Conservation (phyloP, 2,888 invertebrate species). For the Nycteola revayana region DNA sequence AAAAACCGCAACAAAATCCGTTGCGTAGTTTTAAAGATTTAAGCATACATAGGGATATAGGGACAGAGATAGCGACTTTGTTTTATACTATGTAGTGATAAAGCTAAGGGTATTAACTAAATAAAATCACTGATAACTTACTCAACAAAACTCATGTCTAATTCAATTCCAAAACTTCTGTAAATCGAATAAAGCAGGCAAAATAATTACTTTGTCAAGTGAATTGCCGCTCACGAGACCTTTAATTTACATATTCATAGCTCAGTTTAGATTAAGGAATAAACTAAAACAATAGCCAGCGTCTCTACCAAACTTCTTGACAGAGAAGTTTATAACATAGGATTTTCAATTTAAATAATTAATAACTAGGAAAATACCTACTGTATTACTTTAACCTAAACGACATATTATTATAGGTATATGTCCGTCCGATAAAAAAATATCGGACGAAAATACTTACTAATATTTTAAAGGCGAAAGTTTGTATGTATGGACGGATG, state of each 20-base stretch:
- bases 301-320: too few species aligned
- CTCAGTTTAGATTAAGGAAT: conserved; percentile 32
- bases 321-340: conserved; percentile 18
- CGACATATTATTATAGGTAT: too few species aligned
- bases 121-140: conserved; percentile 14
- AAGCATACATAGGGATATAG: too few species aligned
- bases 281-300: conserved; percentile 33
- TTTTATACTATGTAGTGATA: too few species aligned
- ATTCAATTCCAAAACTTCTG: conserved; percentile 24
- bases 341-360: conserved; percentile 21
- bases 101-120: conserved; percentile 11
- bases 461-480: too few species aligned
- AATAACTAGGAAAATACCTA: neutral
- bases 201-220: conserved; percentile 25
- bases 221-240: conserved; percentile 30
- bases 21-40: too few species aligned
- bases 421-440: too few species aligned
- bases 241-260: conserved; percentile 47
- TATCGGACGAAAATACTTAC: too few species aligned
- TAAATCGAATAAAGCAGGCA: conserved; percentile 28
- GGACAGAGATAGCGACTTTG: too few species aligned
- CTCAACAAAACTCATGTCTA: conserved; percentile 19
- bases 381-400: too few species aligned
- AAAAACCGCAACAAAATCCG: too few species aligned
- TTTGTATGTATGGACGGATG: too few species aligned